Evolutionary conservation across 2,113 vertebrate species (phyloP).

Genomic region (Channa argus): DNA sequence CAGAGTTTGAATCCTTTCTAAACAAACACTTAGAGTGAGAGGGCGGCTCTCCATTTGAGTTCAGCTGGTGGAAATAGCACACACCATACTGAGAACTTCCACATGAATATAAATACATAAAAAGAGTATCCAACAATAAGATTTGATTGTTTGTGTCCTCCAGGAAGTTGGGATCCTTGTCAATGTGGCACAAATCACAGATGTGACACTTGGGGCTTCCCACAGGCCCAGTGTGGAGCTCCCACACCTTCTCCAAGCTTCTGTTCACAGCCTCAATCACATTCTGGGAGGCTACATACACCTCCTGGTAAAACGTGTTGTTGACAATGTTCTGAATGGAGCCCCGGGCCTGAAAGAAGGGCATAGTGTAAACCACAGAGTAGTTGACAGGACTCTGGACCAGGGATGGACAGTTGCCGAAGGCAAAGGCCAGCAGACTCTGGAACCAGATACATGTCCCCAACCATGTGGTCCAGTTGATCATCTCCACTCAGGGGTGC

Average conservation of each 20-base stretch:
- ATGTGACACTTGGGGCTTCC: constrained; percentile 85
- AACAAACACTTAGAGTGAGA: constrained; percentile 87
- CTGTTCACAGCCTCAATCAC: constrained; percentile 86
- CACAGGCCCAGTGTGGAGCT: constrained; percentile 87
- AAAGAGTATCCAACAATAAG: constrained; percentile 86
- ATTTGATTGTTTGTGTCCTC: constrained; percentile 88
- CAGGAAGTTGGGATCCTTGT: constrained; percentile 53
- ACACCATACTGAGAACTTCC: constrained; percentile 88
- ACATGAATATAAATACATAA: constrained; percentile 90
- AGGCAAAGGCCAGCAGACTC: constrained; percentile 67
- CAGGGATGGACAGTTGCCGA: constrained; percentile 80
- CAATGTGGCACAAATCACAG: constrained; percentile 83
- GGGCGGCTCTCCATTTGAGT: constrained; percentile 63
- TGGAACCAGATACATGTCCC: constrained; percentile 80
- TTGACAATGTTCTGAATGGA: constrained; percentile 88
- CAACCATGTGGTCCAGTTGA: constrained; percentile 72
- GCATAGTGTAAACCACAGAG: constrained; percentile 84
- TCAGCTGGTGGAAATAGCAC: constrained; percentile 89
- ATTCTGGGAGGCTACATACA: constrained; percentile 91
- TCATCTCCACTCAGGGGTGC: constrained; percentile 75
- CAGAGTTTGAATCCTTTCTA: constrained; percentile 78
- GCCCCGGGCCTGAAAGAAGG: constrained; percentile 80
- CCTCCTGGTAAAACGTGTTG: constrained; percentile 79
- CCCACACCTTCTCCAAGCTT: constrained; percentile 80
- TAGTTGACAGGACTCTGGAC: constrained; percentile 84